Percentiles rank a stretch among this genome's conserved stretches.
Evolutionary conservation across 1,140 invertebrate genomes (phyloP).

Genomic region (Drosophila neocordata): DNA sequence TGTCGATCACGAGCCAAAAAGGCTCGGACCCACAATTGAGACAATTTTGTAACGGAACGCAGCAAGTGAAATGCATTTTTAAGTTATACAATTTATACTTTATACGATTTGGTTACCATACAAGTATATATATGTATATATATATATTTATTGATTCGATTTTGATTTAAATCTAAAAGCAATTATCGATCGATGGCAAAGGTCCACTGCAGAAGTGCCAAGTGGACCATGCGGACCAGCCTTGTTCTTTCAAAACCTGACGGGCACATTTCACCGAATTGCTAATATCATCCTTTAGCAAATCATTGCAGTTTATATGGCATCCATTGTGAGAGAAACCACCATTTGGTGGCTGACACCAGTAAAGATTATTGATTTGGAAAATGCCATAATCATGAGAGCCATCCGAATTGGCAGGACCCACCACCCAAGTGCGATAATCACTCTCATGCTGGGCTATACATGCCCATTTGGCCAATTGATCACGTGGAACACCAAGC

Average conservation of each 20-base stretch:
- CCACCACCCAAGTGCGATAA: conserved; percentile 47
- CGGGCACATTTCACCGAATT: conserved; percentile 51
- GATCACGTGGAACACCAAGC: conserved; percentile 37
- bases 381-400: conserved; percentile 68
- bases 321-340: conserved; percentile 48
- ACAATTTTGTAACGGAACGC: conserved; percentile 60
- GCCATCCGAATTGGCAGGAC: conserved; percentile 50
- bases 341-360: conserved; percentile 54
- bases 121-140: too few relatives aligned
- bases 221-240: conserved; percentile 59
- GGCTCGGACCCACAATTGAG: conserved; percentile 24
- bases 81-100: conserved; percentile 39
- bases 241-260: conserved; percentile 47
- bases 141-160: too few relatives aligned
- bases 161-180: conserved; percentile 37
- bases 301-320: conserved; percentile 32
- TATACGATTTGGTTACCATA: background rate
- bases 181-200: conserved; percentile 61
- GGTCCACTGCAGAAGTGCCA: conserved; percentile 60
- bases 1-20: conserved; percentile 43
- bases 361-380: conserved; percentile 68
- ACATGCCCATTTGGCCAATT: conserved; percentile 50
- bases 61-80: conserved; percentile 28
- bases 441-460: conserved; percentile 54
- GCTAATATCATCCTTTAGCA: conserved; percentile 47